Conservation (phyloP, 2,888 invertebrate species). For the Pristionchus mayeri region DNA sequence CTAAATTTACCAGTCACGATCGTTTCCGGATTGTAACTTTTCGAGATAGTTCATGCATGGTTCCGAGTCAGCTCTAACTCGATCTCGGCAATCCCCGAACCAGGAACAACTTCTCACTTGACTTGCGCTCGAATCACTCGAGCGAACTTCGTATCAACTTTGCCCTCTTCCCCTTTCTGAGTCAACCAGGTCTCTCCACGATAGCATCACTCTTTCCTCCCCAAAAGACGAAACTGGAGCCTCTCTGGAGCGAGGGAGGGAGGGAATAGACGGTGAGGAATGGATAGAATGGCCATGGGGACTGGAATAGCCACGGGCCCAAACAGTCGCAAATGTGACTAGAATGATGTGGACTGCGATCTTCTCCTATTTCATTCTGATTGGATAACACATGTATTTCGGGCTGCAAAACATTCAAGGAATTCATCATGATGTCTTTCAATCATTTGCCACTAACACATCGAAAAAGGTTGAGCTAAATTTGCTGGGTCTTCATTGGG, state of each 20-base stretch:
- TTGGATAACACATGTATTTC: not conserved
- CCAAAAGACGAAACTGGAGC: not conserved
- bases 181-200: not conserved
- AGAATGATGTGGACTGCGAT: not conserved
- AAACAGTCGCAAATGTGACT: slow-evolving; percentile 21
- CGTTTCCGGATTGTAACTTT: not conserved
- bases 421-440: not conserved
- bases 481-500: no score
- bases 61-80: no score
- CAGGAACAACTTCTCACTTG: not conserved
- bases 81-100: not conserved
- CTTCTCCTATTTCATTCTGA: slow-evolving; percentile 28
- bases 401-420: not conserved
- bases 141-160: not conserved
- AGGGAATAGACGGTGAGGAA: not conserved
- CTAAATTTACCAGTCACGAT: not conserved
- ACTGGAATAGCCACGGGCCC: not conserved
- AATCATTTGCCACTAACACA: no score
- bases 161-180: not conserved
- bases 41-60: no score
- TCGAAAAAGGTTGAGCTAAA: no score
- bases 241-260: not conserved
- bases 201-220: not conserved
- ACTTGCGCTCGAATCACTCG: not conserved
- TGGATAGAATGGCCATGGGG: slow-evolving; percentile 24